Conservation (phyloP, 2,888 invertebrate genomes). For the Latrodectus elegans region DNA sequence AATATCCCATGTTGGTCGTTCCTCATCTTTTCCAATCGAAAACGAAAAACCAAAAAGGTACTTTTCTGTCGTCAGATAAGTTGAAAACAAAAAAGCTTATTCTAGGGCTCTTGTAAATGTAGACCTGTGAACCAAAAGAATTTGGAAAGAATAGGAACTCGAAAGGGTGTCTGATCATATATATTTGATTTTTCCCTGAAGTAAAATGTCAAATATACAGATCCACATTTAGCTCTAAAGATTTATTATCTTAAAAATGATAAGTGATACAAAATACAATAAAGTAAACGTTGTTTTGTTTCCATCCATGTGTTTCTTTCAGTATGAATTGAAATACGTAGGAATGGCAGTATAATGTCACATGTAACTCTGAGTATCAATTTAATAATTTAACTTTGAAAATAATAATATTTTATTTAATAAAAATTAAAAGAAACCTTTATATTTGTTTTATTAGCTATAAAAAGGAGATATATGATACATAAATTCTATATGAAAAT, state of each 20-base stretch:
- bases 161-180: slow-evolving; percentile 6
- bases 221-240: slow-evolving; percentile 15
- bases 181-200: not conserved
- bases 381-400: too few species aligned
- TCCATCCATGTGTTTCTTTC: too few species aligned
- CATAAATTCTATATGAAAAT: too few species aligned
- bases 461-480: too few species aligned
- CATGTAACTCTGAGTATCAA: too few species aligned
- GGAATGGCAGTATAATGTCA: too few species aligned
- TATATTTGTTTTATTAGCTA: too few species aligned
- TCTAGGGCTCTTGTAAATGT: slow-evolving; percentile 27
- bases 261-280: too few species aligned
- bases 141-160: not conserved
- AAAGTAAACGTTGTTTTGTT: too few species aligned
- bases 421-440: too few species aligned
- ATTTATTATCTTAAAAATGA: slow-evolving; percentile 5
- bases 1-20: slow-evolving; percentile 8
- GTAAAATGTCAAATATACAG: slow-evolving; percentile 1
- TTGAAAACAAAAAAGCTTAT: slow-evolving; percentile 20
- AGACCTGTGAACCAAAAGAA: slow-evolving; percentile 1
- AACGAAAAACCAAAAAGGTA: slow-evolving; percentile 7
- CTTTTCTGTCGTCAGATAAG: slow-evolving; percentile 15
- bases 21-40: slow-evolving; percentile 34
- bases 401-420: too few species aligned
- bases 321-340: too few species aligned